Evolutionary conservation across 1,140 invertebrate genomes (phyloP), one percentile per base, ranked within the genome.

Genomic region (Leguminivora glycinivorella): DNA sequence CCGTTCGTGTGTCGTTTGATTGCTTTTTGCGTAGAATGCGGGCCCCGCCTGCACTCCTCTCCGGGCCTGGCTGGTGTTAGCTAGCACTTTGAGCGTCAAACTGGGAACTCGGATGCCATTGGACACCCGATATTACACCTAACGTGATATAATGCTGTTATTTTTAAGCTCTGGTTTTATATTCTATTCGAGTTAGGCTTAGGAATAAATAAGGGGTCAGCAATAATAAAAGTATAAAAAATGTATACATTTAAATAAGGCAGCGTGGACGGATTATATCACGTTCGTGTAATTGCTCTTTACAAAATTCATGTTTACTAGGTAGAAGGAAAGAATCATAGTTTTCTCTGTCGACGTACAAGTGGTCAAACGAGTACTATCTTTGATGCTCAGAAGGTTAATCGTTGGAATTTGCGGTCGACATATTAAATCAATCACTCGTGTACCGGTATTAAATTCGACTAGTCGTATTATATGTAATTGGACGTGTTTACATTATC

Each of bases 1-100:
- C 47, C 47, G 47, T 19, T 52, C 6, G 47, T 52, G 47, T 52
- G 47, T 52, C 47, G 47, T 52, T 52, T 52, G 47, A 22, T 52
- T 52, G 47, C 47, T 52, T 52, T 52, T 52, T 47, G n/a, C 19
- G 47, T 52, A 52, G 47, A 52, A 9, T n/a, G 6, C 47, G 47
- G 47, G 47, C 47, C 19, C 47, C 4, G 47, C 40, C 40, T 43
- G 17, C 2, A 43, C 19, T 52, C 47, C 47, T 52, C 19, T 52
- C 9, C 47, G 47, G 19, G 47, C 7, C 47, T 52, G 43, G 43
- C 1, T 52, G 43, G n/a, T n/a, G n/a, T n/a, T n/a, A n/a, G 17
- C 43, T 52, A 52, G 22, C 43, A 52, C 47, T 52, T 52, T 52
- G 47, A 3, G 47, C 19, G 47, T 22, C 47, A 22, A 22, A 7